Base-by-base conservation (phyloP, 2,888 invertebrate species). In the Lasioglossum calceatum region DNA sequence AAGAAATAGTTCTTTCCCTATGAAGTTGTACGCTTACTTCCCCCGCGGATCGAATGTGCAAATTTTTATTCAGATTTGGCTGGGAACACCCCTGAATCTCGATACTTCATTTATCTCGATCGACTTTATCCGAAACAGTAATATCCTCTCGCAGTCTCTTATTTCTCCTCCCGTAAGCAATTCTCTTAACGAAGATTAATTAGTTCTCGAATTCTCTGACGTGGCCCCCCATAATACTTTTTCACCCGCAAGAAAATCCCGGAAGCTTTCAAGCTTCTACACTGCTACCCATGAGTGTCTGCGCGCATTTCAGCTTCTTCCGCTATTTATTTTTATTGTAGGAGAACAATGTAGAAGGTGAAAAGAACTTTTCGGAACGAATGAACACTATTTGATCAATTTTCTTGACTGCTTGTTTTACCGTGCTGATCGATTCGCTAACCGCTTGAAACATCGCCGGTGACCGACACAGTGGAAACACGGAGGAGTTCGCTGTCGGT, bases 101-200 rank as follows among this genome's bases (percentile, higher is more conserved):
- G 77, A 83, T 81, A 79, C 77, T 81, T 84, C 87, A 90, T 90
- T 90, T 88, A 90, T 90, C 88, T 90, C 27, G 14, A 61, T 61
- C 61, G 61, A 61, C 84, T 79, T 76, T 70, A 76, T 77, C 54
- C 54, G 54, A 54, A 54, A 54, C 54, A 54, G n/a, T 54, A 54
- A 54, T 54, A 54, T 54, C n/a, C 54, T n/a, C 10, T 54, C n/a
- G 10, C 23, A 54, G 54, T 64, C 78, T 70, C 85, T 79, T 86
- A 85, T 84, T 84, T 82, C 81, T 73, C 74, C 77, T 71, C 44
- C 71, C 84, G 81, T 79, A 80, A 85, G 89, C 85, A 88, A 88
- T 90, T 87, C 84, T 84, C 84, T 90, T 90, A 90, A 90, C 80
- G 86, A 90, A 90, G 90, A 90, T 90, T 90, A 90, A 90, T 90